Conservation (phyloP, 2,888 invertebrate genomes). For the Epirrita christyi region DNA sequence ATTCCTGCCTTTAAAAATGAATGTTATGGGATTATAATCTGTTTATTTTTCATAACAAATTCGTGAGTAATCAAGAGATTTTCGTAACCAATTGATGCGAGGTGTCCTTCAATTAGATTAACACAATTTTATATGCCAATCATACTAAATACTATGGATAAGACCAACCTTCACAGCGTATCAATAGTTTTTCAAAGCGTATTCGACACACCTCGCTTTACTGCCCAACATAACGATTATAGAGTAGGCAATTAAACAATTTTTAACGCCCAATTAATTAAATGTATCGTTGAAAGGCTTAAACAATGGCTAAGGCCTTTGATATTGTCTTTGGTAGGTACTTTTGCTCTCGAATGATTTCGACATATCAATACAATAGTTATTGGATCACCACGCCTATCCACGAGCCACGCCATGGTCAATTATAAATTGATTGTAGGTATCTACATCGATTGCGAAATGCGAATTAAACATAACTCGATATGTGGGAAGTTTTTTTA, state of each 20-base stretch:
- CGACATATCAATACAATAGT: slow-evolving; percentile 32
- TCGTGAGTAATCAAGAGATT: too few species aligned
- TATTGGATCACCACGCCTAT: slow-evolving; percentile 20
- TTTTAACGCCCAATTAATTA: slow-evolving; percentile 18
- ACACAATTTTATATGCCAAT: slow-evolving; percentile 8
- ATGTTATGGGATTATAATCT: too few species aligned
- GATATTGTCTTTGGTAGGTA: neutral
- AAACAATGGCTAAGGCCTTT: slow-evolving; percentile 23
- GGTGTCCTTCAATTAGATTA: neutral
- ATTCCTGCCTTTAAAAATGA: too few species aligned
- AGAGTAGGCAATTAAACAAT: too few species aligned
- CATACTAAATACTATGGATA: neutral
- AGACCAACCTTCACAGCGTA: slow-evolving; percentile 4
- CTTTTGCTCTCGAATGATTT: slow-evolving; percentile 27
- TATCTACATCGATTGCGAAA: slow-evolving; percentile 20
- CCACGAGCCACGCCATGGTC: slow-evolving; percentile 5
- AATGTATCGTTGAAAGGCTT: slow-evolving; percentile 17
- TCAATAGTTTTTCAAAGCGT: slow-evolving; percentile 5
- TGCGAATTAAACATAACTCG: slow-evolving; percentile 6
- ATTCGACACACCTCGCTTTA: slow-evolving; percentile 8
- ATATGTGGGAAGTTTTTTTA: too few species aligned
- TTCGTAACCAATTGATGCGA: neutral
- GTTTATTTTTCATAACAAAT: neutral
- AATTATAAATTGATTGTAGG: slow-evolving; percentile 17
- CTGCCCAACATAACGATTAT: neutral